phyloP scores from a whole-genome alignment of 2,113 vertebrate genomes.

The Tragelaphus strepsiceros region DNA sequence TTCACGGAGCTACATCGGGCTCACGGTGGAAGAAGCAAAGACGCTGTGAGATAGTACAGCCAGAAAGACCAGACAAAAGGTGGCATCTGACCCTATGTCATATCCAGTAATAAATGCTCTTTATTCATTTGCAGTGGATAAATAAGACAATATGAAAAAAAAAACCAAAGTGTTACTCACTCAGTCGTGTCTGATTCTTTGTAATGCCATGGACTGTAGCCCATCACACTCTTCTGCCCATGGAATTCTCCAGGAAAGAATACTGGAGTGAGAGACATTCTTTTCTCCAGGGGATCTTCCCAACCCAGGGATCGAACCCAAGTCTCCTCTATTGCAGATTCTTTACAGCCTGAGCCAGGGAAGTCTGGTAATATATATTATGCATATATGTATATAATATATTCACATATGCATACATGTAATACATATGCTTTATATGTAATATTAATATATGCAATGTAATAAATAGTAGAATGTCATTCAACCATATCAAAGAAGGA shows the following conservation, averaged over 20 bases:
- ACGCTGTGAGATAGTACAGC: neutral
- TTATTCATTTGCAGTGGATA: rapidly evolving
- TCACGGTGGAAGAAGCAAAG: neutral
- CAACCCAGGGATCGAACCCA: neutral
- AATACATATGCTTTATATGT: neutral
- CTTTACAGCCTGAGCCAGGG: neutral
- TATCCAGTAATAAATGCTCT: neutral
- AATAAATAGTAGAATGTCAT: neutral
- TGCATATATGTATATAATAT: neutral
- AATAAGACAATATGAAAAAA: neutral
- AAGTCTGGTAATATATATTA: neutral
- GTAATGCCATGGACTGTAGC: rapidly evolving
- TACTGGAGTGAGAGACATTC: neutral
- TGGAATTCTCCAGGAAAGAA: neutral
- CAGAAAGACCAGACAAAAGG: neutral
- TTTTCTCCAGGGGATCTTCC: neutral
- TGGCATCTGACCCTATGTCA: rapidly evolving
- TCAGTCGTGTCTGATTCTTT: neutral
- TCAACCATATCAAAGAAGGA: neutral
- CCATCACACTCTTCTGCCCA: rapidly evolving
- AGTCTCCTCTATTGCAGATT: neutral
- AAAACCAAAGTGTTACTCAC: neutral
- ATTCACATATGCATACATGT: neutral
- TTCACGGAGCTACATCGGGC: rapidly evolving
- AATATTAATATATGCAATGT: neutral